phyloP scores from a whole-genome alignment of 2,113 vertebrate genomes.

The Clupea harengus region DNA sequence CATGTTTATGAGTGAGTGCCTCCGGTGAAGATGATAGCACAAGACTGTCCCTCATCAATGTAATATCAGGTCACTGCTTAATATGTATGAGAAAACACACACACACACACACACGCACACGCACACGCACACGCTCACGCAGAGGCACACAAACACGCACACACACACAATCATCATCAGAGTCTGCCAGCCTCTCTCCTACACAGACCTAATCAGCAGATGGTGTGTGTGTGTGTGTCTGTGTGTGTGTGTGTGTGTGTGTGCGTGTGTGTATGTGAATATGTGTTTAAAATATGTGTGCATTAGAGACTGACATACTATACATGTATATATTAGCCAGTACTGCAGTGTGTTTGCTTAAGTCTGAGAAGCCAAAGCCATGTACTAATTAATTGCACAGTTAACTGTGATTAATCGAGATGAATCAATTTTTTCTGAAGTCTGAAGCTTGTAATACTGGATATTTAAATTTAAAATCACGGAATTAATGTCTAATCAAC shows the following conservation, averaged over 20 bases:
- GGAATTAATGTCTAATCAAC: too few species aligned
- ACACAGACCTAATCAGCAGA: constrained; percentile 1
- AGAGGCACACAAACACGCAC: background rate
- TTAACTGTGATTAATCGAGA: too few species aligned
- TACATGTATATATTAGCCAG: too few species aligned
- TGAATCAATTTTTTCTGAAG: too few species aligned
- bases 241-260: background rate
- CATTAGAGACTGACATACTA: too few species aligned
- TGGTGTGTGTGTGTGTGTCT: background rate
- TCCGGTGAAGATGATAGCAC: background rate
- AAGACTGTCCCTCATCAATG: background rate
- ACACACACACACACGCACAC: background rate
- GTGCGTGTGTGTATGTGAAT: background rate
- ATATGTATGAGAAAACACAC: background rate
- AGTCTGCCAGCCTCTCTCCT: background rate
- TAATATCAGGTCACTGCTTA: background rate
- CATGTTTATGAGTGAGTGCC: background rate
- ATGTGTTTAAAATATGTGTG: too few species aligned
- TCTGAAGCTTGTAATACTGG: too few species aligned
- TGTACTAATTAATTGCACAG: too few species aligned
- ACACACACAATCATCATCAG: background rate
- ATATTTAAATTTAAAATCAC: too few species aligned
- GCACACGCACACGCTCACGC: background rate
- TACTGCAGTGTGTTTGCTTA: too few species aligned
- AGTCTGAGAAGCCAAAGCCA: too few species aligned